Percentiles rank a stretch among this genome's conserved stretches.
These are phyloP conservation scores for Ernsta delagoae DNA, from an alignment of 2,888 invertebrate genomes.

Conservation along the genomic window DNA sequence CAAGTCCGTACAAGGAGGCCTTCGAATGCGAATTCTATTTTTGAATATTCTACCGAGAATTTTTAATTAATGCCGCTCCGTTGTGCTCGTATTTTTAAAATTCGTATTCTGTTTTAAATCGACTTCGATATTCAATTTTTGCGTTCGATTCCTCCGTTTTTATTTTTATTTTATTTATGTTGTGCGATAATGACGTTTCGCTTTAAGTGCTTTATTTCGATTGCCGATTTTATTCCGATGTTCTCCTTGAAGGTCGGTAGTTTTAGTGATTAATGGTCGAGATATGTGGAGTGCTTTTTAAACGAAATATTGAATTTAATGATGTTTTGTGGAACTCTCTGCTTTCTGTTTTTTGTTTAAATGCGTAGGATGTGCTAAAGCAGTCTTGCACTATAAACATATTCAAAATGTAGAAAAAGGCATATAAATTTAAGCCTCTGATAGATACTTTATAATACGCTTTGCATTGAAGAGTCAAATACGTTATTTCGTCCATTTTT, in stretches of 20 bases:
- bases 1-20: slow-evolving; percentile 82
- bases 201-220: slow-evolving; percentile 85
- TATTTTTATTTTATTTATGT: slow-evolving; percentile 84
- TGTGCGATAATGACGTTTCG: slow-evolving; percentile 85
- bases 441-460: background rate
- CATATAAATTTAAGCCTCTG: too few relatives aligned
- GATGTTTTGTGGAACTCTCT: slow-evolving; percentile 77
- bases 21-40: slow-evolving; percentile 85
- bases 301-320: slow-evolving; percentile 84
- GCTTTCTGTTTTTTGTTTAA: slow-evolving; percentile 51
- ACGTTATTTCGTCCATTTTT: background rate
- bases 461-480: background rate
- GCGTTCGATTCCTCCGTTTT: slow-evolving; percentile 78
- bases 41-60: slow-evolving; percentile 85
- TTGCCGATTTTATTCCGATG: slow-evolving; percentile 84
- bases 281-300: slow-evolving; percentile 84
- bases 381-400: background rate
- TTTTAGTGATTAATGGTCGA: slow-evolving; percentile 83
- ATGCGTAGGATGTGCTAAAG: slow-evolving; percentile 7
- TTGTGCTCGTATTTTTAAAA: slow-evolving; percentile 82
- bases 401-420: too few relatives aligned
- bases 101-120: slow-evolving; percentile 83
- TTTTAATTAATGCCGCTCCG: slow-evolving; percentile 84
- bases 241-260: slow-evolving; percentile 82
- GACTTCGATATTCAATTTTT: slow-evolving; percentile 84